Evolutionary conservation across 2,113 vertebrate genomes (phyloP).

Genomic region (Lathamus discolor): DNA sequence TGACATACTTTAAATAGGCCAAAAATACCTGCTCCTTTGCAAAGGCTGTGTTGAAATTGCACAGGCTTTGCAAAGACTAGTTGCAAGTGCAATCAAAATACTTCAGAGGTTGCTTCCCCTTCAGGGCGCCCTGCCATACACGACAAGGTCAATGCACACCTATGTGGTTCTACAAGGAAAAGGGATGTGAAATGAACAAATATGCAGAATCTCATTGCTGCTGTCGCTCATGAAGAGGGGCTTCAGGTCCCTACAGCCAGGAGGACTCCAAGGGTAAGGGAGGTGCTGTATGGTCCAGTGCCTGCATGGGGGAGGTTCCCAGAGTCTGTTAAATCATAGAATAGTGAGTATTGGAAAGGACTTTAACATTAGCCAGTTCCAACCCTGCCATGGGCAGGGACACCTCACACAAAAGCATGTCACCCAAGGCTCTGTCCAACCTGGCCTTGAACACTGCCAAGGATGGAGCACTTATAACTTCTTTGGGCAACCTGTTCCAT

Average conservation of each 20-base stretch:
- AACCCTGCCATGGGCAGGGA: not conserved
- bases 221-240: not conserved
- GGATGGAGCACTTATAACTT: no score
- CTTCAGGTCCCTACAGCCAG: not conserved
- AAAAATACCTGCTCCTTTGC: not conserved
- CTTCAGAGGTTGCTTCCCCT: not conserved
- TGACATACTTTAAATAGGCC: not conserved
- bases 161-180: not conserved
- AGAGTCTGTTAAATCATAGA: not conserved
- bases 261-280: not conserved
- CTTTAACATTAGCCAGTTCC: not conserved
- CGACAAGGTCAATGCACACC: not conserved
- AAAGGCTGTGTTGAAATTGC: not conserved
- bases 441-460: not conserved
- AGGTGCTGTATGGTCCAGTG: not conserved
- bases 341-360: not conserved
- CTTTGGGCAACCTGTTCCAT: not conserved
- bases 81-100: not conserved
- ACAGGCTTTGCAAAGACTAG: not conserved
- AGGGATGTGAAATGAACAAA: not conserved
- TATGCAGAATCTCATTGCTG: accelerated
- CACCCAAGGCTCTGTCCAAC: not conserved
- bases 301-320: not conserved
- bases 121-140: accelerated
- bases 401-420: not conserved